phyloP scores from a whole-genome alignment of 2,888 invertebrate genomes.

The Spisula subtruncata region DNA sequence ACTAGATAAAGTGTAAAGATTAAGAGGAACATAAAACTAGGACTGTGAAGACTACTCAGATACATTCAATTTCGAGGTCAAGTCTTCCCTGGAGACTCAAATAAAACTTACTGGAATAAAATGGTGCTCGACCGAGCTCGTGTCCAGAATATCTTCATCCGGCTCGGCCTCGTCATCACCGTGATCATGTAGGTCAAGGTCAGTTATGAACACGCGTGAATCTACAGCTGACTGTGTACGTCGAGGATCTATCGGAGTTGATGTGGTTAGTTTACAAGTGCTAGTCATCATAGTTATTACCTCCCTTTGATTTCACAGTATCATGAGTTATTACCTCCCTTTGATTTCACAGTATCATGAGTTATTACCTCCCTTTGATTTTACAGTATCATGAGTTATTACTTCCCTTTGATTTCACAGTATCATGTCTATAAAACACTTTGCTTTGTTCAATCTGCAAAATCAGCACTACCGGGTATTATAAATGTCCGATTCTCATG shows the following conservation, averaged over 20 bases:
- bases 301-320: conserved; percentile 2
- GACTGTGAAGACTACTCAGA: too few relatives aligned
- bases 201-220: conserved; percentile 63
- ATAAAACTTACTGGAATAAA: conserved; percentile 41
- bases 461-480: too few relatives aligned
- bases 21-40: too few relatives aligned
- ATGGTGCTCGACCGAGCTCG: conserved; percentile 43
- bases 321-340: conserved; percentile 4
- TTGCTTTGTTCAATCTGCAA: too few relatives aligned
- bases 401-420: background rate
- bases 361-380: conserved; percentile 6
- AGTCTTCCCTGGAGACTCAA: background rate
- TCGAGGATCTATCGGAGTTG: conserved; percentile 14
- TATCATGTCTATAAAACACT: background rate
- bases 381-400: too few relatives aligned
- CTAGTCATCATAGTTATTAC: conserved; percentile 12
- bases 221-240: conserved; percentile 15
- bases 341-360: too few relatives aligned
- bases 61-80: background rate
- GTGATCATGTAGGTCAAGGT: conserved; percentile 56
- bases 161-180: conserved; percentile 47
- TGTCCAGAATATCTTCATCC: conserved; percentile 47
- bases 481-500: too few relatives aligned
- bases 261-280: background rate
- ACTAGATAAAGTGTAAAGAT: too few relatives aligned